Percentiles rank a stretch among this genome's conserved stretches.
These are phyloP conservation scores for Lamprotornis superbus DNA, from an alignment of 2,113 vertebrate species.

Conservation along the genomic window DNA sequence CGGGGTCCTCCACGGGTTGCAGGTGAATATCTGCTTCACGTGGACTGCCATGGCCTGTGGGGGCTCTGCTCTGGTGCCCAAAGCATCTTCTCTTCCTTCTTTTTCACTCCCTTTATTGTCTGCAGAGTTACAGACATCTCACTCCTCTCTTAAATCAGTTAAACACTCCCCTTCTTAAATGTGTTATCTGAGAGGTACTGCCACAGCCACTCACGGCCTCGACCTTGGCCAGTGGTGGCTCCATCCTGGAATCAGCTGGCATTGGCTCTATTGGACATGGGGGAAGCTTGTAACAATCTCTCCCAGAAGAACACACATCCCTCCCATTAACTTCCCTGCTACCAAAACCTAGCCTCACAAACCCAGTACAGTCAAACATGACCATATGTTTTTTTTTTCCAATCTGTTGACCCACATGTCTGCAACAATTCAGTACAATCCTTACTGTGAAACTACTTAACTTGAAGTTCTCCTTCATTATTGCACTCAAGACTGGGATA, in stretches of 20 bases:
- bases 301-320: not conserved
- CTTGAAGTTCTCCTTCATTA: not conserved
- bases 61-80: not conserved
- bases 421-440: not conserved
- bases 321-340: not conserved
- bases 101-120: not conserved
- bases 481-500: not conserved
- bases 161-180: not conserved
- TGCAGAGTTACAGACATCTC: not conserved
- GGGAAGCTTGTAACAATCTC: not conserved
- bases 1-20: rapidly evolving
- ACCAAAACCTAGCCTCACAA: not conserved
- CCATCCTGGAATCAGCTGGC: not conserved
- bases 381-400: not conserved
- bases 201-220: not conserved
- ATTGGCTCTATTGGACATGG: not conserved
- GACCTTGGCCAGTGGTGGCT: not conserved
- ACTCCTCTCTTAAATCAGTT: not conserved
- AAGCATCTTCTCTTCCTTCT: not conserved
- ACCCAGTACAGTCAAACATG: not conserved
- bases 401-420: not conserved
- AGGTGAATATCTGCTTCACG: not conserved
- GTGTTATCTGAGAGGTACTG: not conserved
- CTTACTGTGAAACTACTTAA: not conserved
- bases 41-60: too few relatives aligned